Base-by-base conservation (phyloP, 2,797 vertebrate species). In the Gouania willdenowi region DNA sequence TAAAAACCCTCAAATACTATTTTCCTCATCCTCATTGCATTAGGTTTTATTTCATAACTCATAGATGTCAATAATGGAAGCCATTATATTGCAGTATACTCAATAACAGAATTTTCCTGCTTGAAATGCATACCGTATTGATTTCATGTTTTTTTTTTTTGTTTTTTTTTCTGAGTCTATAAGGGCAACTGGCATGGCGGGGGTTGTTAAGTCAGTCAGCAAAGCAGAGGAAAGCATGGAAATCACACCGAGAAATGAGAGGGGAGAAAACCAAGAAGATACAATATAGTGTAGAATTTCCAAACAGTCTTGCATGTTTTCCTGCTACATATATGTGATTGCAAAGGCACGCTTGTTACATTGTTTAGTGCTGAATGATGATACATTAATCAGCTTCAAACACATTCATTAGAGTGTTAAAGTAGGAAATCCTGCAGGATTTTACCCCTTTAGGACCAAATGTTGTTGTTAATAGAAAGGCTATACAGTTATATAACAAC, bases 111-210 rank as follows among this genome's bases (percentile, higher is more conserved):
- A 84, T 85, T 79, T 80, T 71, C 75, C 79, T 85, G 80, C 79
- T 85, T 86, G 79, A 83, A 87, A 87, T 87, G 81, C 80, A 87
- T 83, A 74, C 79, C 71, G 75, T 86, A 88, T 86, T 84, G 81
- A 87, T 85, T 85, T 83, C 61, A 79, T 87, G 83, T 91, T 87
- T 77, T n/a, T n/a, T n/a, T n/a, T n/a, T n/a, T n/a, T n/a, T n/a
- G n/a, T n/a, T n/a, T n/a, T n/a, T n/a, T n/a, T n/a, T 88, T 87
- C 86, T 81, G 85, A 87, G 88, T 91, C 91, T 85, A 75, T 73
- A 56, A 83, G 82, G 82, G 81, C 81, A 85, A 83, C 70, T 77
- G 75, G 72, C 68, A 65, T 71, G 69, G 77, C 64, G 44, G 75
- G 67, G 75, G 68, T 75, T 77, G 71, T 77, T 83, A 64, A 82